Percentiles rank a stretch among this genome's conserved stretches.
These are phyloP conservation scores for Mola mola DNA, from an alignment of 2,113 vertebrate genomes.

Conservation along the genomic window DNA sequence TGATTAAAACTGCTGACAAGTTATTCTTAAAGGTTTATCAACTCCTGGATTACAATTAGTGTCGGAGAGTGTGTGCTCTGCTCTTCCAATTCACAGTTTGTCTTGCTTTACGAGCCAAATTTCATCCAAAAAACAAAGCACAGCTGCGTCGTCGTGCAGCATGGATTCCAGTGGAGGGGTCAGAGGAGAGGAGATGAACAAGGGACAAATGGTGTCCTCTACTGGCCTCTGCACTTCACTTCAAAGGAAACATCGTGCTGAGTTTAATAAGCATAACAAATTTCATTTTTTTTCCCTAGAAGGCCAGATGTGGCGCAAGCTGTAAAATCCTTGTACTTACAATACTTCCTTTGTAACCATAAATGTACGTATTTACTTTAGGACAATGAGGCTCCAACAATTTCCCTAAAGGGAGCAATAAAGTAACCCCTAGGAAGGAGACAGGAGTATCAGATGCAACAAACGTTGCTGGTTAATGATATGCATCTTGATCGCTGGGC, in stretches of 20 bases:
- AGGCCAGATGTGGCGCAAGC: too few species aligned
- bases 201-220: conserved; percentile 73
- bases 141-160: conserved; percentile 59
- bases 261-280: conserved; percentile 22
- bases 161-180: conserved; percentile 45
- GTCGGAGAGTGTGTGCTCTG: neutral
- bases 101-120: conserved; percentile 25
- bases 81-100: conserved; percentile 2
- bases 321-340: too few species aligned
- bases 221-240: conserved; percentile 57
- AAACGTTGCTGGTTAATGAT: too few species aligned
- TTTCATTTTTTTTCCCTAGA: neutral
- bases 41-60: neutral
- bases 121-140: conserved; percentile 60
- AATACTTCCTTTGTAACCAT: too few species aligned
- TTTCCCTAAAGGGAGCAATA: too few species aligned
- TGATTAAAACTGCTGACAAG: too few species aligned
- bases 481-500: too few species aligned
- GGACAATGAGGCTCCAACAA: too few species aligned
- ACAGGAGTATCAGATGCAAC: too few species aligned
- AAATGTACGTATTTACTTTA: too few species aligned
- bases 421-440: too few species aligned
- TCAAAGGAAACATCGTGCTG: conserved; percentile 61
- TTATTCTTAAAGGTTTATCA: too few species aligned
- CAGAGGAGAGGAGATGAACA: conserved; percentile 33